Conservation (phyloP, 2,888 invertebrate species). For the Operophtera brumata region DNA sequence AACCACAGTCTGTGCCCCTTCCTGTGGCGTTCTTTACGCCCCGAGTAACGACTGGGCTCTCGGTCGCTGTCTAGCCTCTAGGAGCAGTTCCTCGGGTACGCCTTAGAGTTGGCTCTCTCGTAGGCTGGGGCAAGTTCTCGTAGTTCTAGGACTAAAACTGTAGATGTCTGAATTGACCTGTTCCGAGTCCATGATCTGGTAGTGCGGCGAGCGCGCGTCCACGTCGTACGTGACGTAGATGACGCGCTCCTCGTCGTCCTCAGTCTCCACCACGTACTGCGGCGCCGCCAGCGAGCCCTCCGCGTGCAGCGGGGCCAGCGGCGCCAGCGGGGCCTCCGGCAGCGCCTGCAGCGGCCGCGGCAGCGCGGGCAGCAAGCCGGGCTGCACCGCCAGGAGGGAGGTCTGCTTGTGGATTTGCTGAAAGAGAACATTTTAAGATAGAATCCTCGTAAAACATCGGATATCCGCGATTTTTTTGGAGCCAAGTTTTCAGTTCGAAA, state of each 20-base stretch:
- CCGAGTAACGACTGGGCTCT: too few relatives aligned
- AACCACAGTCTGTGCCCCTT: too few relatives aligned
- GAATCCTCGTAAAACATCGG: too few relatives aligned
- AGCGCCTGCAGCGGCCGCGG: neutral
- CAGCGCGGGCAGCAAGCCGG: neutral
- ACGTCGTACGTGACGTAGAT: constrained; percentile 72
- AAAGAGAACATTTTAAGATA: neutral
- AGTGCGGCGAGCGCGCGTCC: constrained; percentile 47
- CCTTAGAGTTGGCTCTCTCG: too few relatives aligned
- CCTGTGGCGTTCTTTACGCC: too few relatives aligned
- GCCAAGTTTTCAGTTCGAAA: too few relatives aligned
- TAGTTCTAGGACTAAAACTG: too few relatives aligned
- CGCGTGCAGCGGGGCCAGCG: neutral
- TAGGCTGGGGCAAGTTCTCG: too few relatives aligned
- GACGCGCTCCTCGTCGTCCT: constrained; percentile 54
- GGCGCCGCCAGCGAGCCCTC: constrained; percentile 4
- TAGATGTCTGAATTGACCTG: constrained; percentile 42
- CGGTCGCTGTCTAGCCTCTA: too few relatives aligned
- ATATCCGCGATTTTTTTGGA: too few relatives aligned
- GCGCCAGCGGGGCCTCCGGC: neutral
- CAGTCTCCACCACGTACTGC: constrained; percentile 30
- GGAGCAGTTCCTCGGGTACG: too few relatives aligned
- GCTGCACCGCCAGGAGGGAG: constrained; percentile 53
- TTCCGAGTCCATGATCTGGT: constrained; percentile 57
- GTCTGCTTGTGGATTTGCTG: constrained; percentile 63